Evolutionary conservation across 2,113 vertebrate species (phyloP).

Genomic region (Miniopterus natalensis): DNA sequence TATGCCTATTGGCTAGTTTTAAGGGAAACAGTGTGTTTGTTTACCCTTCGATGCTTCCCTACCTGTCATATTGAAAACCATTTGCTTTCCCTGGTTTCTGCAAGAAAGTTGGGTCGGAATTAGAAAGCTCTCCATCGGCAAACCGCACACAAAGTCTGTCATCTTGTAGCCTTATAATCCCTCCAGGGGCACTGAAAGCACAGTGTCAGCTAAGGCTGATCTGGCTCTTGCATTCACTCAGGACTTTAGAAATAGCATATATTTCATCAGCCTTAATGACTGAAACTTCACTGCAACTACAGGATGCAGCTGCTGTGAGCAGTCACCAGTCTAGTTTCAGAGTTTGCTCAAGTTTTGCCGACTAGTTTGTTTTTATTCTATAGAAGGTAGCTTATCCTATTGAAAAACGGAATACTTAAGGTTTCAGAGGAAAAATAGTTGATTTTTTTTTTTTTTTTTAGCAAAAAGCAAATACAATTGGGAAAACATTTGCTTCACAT

Average conservation of each 20-base stretch:
- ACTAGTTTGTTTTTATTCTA: constrained; percentile 28
- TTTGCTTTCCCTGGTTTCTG: constrained; percentile 39
- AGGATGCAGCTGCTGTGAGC: neutral
- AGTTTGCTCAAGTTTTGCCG: constrained; percentile 15
- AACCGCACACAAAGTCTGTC: neutral
- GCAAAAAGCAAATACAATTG: neutral
- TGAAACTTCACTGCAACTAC: neutral
- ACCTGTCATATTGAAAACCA: neutral
- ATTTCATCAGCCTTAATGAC: neutral
- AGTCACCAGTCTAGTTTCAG: neutral
- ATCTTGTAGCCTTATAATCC: neutral
- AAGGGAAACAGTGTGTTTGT: neutral
- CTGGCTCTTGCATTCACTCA: constrained; percentile 11
- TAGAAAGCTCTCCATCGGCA: neutral
- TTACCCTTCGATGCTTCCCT: neutral
- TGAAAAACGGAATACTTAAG: constrained; percentile 11
- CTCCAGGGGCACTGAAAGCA: neutral
- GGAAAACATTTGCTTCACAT: neutral
- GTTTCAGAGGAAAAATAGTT: neutral
- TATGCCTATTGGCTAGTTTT: neutral
- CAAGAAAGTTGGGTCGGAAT: neutral
- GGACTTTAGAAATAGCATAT: constrained; percentile 27
- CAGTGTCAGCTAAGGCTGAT: neutral
- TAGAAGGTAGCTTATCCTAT: neutral
- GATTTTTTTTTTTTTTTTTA: neutral